A percentile compares a stretch with the other conserved stretches of the same genome.
phyloP scores from a whole-genome alignment of 2,113 vertebrate species.

The Eublepharis macularius region DNA sequence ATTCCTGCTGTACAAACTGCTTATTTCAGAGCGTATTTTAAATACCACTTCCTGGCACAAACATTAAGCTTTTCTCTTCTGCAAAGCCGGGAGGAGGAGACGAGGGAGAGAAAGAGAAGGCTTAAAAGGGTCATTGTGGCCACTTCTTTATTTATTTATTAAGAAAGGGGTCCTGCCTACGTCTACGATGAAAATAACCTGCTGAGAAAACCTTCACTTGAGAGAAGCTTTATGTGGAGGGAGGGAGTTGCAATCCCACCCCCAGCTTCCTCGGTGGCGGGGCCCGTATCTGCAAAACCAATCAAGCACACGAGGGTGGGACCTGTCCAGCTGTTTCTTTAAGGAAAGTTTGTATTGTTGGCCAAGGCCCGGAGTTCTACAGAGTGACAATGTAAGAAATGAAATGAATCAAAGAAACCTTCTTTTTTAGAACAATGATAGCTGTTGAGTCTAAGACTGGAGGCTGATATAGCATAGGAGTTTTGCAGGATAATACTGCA shows the following conservation, averaged over 20 bases:
- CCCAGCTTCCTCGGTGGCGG: not conserved
- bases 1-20: not conserved
- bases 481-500: too few species aligned
- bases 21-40: not conserved
- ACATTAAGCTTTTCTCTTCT: too few species aligned
- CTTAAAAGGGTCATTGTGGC: not conserved
- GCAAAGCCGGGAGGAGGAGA: not conserved
- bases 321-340: not conserved
- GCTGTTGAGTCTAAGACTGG: too few species aligned
- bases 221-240: not conserved
- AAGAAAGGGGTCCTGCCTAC: not conserved
- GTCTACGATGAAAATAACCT: not conserved
- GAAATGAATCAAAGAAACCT: not conserved
- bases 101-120: not conserved
- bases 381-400: constrained; percentile 35
- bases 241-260: fast-evolving
- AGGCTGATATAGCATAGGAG: too few species aligned
- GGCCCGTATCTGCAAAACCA: constrained; percentile 15
- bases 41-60: not conserved
- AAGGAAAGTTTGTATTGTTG: not conserved
- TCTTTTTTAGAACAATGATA: not conserved
- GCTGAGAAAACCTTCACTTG: not conserved
- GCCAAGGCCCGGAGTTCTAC: constrained; percentile 24
- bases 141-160: not conserved
- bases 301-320: not conserved